phyloP scores from a whole-genome alignment of 2,113 vertebrate genomes.

The Hippoglossus stenolepis region DNA sequence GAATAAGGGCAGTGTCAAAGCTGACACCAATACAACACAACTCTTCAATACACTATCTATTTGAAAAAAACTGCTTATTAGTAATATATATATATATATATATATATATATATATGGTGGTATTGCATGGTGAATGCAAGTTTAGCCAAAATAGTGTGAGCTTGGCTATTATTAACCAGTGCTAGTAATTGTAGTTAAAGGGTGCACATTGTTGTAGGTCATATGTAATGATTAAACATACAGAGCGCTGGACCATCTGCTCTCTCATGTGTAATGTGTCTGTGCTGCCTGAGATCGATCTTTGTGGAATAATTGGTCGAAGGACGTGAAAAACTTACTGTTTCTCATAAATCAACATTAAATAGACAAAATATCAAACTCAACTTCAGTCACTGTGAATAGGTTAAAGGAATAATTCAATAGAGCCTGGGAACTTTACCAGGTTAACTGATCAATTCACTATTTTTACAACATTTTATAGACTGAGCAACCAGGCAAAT shows the following conservation, averaged over 20 bases:
- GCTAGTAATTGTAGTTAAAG: conserved; percentile 3
- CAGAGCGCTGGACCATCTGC: neutral
- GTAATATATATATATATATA: neutral
- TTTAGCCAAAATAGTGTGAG: neutral
- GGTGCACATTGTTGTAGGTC: neutral
- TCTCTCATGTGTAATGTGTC: conserved; percentile 4
- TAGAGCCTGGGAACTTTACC: neutral
- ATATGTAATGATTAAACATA: conserved; percentile 50
- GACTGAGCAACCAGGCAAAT: too few species aligned
- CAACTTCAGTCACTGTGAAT: neutral
- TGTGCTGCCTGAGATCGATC: neutral
- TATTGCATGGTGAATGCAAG: neutral
- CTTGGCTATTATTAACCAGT: conserved; percentile 41
- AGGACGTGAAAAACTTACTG: neutral
- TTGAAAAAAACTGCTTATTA: neutral
- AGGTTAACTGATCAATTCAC: neutral
- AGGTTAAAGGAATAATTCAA: neutral
- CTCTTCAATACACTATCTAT: neutral
- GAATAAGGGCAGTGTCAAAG: too few species aligned
- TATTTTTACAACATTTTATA: too few species aligned
- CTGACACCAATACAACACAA: too few species aligned
- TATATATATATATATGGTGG: neutral
- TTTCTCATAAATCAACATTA: neutral
- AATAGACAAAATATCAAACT: neutral
- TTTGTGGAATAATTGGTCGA: neutral